A percentile compares a stretch with the other conserved stretches of the same genome.
Evolutionary conservation across 2,113 vertebrate species (phyloP).

Genomic region (Nyctibius bracteatus): DNA sequence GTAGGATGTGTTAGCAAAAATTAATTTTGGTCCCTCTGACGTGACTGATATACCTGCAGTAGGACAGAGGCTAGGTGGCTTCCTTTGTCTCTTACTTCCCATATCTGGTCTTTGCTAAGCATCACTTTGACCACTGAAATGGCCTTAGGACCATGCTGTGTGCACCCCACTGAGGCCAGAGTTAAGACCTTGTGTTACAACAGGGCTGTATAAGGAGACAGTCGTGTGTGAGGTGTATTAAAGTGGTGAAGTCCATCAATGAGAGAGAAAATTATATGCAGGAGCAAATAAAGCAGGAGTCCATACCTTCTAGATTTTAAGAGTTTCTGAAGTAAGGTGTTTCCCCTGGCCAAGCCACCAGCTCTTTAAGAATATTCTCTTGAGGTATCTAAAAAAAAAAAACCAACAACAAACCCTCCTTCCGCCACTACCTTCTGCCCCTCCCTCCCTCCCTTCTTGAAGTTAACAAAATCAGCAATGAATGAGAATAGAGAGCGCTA

Average conservation of each 20-base stretch:
- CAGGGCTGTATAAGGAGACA: not conserved
- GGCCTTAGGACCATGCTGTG: not conserved
- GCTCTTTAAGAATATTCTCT: not conserved
- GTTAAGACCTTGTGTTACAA: not conserved
- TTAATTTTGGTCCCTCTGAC: not conserved
- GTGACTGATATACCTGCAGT: not conserved
- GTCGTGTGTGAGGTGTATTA: not conserved
- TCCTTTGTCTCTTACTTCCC: not conserved
- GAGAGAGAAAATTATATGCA: not conserved
- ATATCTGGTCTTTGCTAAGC: not conserved
- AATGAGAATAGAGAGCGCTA: not conserved
- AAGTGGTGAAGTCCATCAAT: not conserved
- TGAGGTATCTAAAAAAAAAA: not conserved
- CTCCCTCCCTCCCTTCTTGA: not conserved
- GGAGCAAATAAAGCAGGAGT: not conserved
- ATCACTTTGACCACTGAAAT: not conserved
- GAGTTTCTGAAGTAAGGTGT: not conserved
- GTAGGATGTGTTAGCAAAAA: not conserved
- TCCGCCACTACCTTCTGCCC: not conserved
- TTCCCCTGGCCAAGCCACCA: not conserved
- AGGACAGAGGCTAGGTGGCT: not conserved
- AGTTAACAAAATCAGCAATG: not conserved
- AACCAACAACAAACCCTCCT: not conserved
- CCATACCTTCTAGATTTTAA: not conserved
- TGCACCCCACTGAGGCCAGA: not conserved